phyloP scores from a whole-genome alignment of 1,140 invertebrate species.

The Oryctes rhinoceros region DNA sequence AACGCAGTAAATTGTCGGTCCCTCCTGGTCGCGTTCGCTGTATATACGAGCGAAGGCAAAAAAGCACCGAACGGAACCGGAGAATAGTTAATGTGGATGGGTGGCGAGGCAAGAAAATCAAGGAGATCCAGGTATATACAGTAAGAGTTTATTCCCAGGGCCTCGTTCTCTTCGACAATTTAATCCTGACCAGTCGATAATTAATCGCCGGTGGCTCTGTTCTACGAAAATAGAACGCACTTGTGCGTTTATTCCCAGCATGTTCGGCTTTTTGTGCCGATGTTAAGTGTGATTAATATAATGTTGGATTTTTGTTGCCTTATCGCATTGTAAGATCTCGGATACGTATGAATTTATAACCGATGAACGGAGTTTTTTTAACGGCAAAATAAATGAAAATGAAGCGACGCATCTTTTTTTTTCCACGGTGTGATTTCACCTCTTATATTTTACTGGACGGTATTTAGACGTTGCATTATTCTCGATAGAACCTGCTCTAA shows the following conservation, averaged over 20 bases:
- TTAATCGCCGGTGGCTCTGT: neutral
- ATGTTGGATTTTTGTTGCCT: neutral
- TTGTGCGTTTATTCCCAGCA: neutral
- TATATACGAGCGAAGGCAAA: neutral
- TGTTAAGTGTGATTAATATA: constrained; percentile 16
- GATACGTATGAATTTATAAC: neutral
- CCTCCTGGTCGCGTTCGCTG: neutral
- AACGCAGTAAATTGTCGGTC: constrained; percentile 9
- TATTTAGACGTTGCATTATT: too few species aligned
- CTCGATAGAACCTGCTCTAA: too few species aligned
- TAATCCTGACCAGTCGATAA: neutral
- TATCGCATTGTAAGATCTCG: neutral
- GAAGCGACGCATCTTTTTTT: neutral
- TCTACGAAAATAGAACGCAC: neutral
- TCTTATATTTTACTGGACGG: too few species aligned
- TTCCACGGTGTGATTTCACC: too few species aligned
- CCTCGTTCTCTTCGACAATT: neutral
- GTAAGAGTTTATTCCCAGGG: neutral
- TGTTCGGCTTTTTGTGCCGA: neutral
- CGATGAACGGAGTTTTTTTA: neutral
- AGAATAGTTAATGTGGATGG: constrained; percentile 9
- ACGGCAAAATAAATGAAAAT: neutral
- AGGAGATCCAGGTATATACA: constrained; percentile 13
- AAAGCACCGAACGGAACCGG: neutral
- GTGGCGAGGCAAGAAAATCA: neutral